Evolutionary conservation across 2,888 invertebrate species (phyloP), one percentile per base, ranked within the genome.

Genomic region (Hololepta plana): DNA sequence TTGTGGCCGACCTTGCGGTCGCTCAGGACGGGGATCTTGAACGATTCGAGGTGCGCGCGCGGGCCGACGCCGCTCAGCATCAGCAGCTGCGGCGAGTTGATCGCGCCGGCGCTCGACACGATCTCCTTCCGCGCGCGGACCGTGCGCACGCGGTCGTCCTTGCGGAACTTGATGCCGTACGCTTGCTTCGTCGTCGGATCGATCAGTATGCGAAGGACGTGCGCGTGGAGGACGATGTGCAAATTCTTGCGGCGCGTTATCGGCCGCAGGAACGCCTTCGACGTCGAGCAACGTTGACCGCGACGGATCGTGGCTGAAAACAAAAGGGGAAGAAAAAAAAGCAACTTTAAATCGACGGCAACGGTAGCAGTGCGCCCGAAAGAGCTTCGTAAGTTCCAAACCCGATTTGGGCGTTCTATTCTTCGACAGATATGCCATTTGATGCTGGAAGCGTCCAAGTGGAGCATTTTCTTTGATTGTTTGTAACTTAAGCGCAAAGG

Each of bases 11-110:
- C 84, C 41, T 75, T 73, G 2, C 81, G 49, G 48, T 84, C 71
- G 2, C 72, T 67, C 5, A 82, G 42, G 0, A 84, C 64, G 1
- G 77, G 75, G 33, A 88, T 81, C 4, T 63, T 67, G 34, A 74
- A 64, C 30, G 73, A 66, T 29, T 63, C 55, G 3, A 85, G 54
- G 44, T 85, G 81, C 8, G 79, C 75, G 3, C 64, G 64, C 0
- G 82, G 84, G 0, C 85, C 85, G 12, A 90, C 67, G 0, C 93
- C 93, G 27, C 85, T 87, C 5, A 93, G 48, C 87, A 91, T 85
- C 36, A 95, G 60, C 11, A 95, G 46, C 41, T 93, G 88, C 0
- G 93, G 90, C 3, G 81, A 73, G 27, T 81, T 77, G 17, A 95
- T 68, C 1, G 91, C 72, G 1, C 93, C 93, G 0, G 88, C 81